A percentile compares a stretch with the other conserved stretches of the same genome.
Evolutionary conservation across 2,888 invertebrate species (phyloP).

Genomic region (Drosophila meridiana): DNA sequence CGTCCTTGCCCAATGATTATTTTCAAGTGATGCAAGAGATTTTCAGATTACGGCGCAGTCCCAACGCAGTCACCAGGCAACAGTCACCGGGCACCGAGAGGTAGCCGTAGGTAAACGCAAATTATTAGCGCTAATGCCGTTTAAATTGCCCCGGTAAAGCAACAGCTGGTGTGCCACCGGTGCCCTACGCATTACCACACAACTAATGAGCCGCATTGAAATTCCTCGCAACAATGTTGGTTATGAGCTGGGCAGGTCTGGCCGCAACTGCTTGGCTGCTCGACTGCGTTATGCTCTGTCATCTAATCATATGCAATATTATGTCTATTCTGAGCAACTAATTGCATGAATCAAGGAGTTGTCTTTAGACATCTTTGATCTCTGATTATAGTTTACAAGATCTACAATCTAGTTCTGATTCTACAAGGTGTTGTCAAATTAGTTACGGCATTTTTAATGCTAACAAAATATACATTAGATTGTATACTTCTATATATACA

Average conservation of each 20-base stretch:
- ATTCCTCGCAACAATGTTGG: constrained; percentile 54
- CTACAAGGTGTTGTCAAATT: neutral
- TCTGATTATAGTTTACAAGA: neutral
- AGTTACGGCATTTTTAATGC: too few relatives aligned
- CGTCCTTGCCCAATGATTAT: constrained; percentile 69
- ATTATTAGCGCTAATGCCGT: constrained; percentile 66
- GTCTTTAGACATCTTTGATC: neutral
- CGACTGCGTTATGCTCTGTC: constrained; percentile 23
- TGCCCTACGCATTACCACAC: constrained; percentile 3
- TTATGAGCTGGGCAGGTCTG: constrained; percentile 13
- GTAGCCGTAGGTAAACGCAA: constrained; percentile 47
- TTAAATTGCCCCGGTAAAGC: constrained; percentile 56
- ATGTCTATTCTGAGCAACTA: neutral
- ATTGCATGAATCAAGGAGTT: neutral
- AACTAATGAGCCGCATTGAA: constrained; percentile 34
- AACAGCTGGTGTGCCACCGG: constrained; percentile 57
- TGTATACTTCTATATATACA: too few relatives aligned
- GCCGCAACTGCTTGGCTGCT: constrained; percentile 2
- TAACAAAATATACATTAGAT: too few relatives aligned
- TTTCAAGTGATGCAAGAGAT: constrained; percentile 61
- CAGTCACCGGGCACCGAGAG: neutral
- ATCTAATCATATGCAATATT: neutral
- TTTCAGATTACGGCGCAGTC: constrained; percentile 42
- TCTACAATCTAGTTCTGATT: neutral
- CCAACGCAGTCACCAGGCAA: constrained; percentile 2